These are phyloP conservation scores for Sceloporus tristichus DNA, from an alignment of 2,113 vertebrate species.

Conservation along the genomic window DNA sequence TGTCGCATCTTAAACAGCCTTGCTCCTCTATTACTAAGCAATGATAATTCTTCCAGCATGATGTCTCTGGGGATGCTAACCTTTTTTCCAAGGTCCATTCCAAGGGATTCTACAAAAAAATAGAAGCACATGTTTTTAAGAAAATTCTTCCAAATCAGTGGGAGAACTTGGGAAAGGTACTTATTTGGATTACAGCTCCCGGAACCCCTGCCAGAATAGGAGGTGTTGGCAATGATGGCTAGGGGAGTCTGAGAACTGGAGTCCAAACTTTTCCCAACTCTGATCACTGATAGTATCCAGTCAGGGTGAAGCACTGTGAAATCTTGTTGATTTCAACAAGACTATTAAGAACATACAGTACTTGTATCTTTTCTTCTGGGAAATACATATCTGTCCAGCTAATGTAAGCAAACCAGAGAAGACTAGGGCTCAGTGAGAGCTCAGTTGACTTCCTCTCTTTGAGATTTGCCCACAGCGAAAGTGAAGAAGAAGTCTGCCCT, in stretches of 20 bases:
- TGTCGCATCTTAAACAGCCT: constrained; percentile 96
- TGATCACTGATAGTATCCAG: neutral
- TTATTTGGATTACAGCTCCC: too few relatives aligned
- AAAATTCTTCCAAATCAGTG: neutral
- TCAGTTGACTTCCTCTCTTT: too few relatives aligned
- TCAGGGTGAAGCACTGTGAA: neutral
- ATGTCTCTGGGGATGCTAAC: constrained; percentile 91
- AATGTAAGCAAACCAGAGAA: too few relatives aligned
- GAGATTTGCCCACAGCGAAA: too few relatives aligned
- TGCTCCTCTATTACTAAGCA: constrained; percentile 91
- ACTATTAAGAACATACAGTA: neutral
- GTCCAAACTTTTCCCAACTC: too few relatives aligned
- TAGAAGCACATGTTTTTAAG: constrained; percentile 32
- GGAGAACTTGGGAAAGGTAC: neutral
- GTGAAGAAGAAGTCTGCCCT: too few relatives aligned
- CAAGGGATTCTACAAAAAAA: constrained; percentile 78
- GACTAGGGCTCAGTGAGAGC: too few relatives aligned
- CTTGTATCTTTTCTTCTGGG: neutral
- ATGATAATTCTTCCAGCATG: constrained; percentile 95
- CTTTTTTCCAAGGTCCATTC: constrained; percentile 92
- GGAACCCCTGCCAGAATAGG: too few relatives aligned
- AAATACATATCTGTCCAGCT: too few relatives aligned
- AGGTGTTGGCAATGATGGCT: too few relatives aligned
- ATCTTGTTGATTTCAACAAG: neutral
- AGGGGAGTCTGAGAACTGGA: too few relatives aligned